phyloP scores from a whole-genome alignment of 2,888 invertebrate species.

The Papilio demoleus region DNA sequence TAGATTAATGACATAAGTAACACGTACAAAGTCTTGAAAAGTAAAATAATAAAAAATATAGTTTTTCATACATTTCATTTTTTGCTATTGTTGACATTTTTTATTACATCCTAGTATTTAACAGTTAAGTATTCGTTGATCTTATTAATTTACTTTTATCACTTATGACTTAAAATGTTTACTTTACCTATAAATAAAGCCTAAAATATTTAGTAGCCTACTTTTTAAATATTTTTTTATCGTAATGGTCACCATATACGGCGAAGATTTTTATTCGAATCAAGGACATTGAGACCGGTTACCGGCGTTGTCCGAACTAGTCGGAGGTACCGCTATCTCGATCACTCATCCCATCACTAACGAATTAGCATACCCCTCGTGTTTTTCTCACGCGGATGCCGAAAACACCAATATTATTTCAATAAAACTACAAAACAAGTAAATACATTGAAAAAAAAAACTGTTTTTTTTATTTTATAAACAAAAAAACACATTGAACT shows the following conservation, averaged over 20 bases:
- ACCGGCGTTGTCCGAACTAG: constrained; percentile 52
- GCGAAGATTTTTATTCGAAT: constrained; percentile 40
- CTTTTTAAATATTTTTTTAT: no score
- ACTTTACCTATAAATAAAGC: background rate
- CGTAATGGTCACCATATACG: constrained; percentile 27
- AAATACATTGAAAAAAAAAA: background rate
- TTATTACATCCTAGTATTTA: no score
- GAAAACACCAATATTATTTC: constrained; percentile 44
- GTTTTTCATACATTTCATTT: background rate
- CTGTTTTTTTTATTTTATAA: no score
- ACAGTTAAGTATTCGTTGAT: background rate
- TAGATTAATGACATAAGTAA: no score
- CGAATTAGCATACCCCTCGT: constrained; percentile 53
- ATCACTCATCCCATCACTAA: constrained; percentile 57
- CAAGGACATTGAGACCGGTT: constrained; percentile 47
- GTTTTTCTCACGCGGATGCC: constrained; percentile 31
- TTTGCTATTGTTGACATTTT: background rate
- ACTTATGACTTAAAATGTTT: background rate
- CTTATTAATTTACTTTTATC: background rate
- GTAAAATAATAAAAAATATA: no score
- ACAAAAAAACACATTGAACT: background rate
- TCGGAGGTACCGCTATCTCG: constrained; percentile 63
- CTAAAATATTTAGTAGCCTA: background rate
- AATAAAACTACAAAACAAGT: background rate
- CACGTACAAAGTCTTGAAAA: no score